A percentile compares a stretch with the other conserved stretches of the same genome.
These are phyloP conservation scores for Leiothrix lutea DNA, from an alignment of 2,113 vertebrate species.

Conservation along the genomic window DNA sequence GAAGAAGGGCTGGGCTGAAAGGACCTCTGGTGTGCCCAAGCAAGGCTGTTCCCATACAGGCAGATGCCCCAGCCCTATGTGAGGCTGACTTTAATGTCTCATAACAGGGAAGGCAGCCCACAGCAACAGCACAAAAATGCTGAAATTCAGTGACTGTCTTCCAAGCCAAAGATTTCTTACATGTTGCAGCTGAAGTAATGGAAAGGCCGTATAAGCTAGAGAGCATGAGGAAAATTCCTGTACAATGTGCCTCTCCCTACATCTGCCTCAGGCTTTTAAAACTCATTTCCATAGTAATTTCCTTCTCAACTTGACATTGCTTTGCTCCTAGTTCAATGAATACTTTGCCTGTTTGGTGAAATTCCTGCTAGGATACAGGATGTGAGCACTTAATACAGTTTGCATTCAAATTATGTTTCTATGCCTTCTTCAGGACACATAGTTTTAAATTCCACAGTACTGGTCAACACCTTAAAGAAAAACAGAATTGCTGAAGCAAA, in stretches of 20 bases:
- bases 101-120: fast-evolving
- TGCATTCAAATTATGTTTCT: conserved; percentile 42
- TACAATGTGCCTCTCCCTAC: conserved; percentile 38
- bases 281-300: conserved; percentile 68
- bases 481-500: conserved; percentile 13
- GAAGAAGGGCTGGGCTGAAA: background rate
- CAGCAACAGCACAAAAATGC: background rate
- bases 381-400: conserved; percentile 36
- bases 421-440: conserved; percentile 2
- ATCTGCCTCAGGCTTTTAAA: conserved; percentile 57
- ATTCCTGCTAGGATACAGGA: conserved; percentile 59
- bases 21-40: background rate
- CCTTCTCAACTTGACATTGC: conserved; percentile 56
- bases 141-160: background rate
- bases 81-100: background rate
- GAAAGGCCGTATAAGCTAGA: background rate
- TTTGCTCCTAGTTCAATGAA: conserved; percentile 60
- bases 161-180: background rate
- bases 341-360: conserved; percentile 47
- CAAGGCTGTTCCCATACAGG: background rate
- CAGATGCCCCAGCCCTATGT: background rate
- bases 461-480: conserved; percentile 46
- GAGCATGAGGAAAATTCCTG: conserved; percentile 13
- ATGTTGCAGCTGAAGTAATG: conserved; percentile 14
- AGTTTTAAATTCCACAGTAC: conserved; percentile 36